phyloP scores from a whole-genome alignment of 2,888 invertebrate species.

The Pelosia muscerda region DNA sequence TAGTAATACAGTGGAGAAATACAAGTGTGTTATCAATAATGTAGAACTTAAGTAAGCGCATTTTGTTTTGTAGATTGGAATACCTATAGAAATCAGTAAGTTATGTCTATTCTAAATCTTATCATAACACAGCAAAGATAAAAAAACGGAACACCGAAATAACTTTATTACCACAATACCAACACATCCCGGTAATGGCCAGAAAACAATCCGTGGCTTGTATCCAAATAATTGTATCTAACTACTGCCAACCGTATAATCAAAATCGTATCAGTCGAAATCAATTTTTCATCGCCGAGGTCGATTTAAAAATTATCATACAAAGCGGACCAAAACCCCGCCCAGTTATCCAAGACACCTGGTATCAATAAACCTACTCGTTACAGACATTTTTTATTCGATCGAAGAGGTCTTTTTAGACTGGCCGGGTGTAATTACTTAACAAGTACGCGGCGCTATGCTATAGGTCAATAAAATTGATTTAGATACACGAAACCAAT shows the following conservation, averaged over 20 bases:
- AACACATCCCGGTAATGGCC: constrained; percentile 24
- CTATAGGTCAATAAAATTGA: constrained; percentile 78
- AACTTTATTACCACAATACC: constrained; percentile 47
- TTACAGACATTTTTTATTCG: constrained; percentile 21
- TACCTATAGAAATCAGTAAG: no score
- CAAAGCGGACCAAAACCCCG: constrained; percentile 58
- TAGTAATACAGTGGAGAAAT: no score
- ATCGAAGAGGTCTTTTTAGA: constrained; percentile 41
- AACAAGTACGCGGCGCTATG: constrained; percentile 71
- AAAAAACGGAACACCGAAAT: constrained; percentile 3
- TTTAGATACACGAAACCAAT: constrained; percentile 76
- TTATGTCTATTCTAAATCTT: not conserved
- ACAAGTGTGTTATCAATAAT: no score
- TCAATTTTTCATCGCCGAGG: constrained; percentile 82
- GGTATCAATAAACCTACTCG: constrained; percentile 13
- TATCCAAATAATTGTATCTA: constrained; percentile 81
- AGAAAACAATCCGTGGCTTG: constrained; percentile 46
- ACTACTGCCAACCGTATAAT: constrained; percentile 80
- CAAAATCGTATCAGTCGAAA: constrained; percentile 83
- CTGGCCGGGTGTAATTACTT: constrained; percentile 69
- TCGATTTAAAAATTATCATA: constrained; percentile 84
- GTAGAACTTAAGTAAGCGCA: no score
- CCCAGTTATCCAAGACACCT: constrained; percentile 59
- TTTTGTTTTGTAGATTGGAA: not conserved
- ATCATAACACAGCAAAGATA: not conserved